Evolutionary conservation across 2,797 vertebrate species (phyloP), one percentile per base, ranked within the genome.

Genomic region (Stomatorhinus walkeri): DNA sequence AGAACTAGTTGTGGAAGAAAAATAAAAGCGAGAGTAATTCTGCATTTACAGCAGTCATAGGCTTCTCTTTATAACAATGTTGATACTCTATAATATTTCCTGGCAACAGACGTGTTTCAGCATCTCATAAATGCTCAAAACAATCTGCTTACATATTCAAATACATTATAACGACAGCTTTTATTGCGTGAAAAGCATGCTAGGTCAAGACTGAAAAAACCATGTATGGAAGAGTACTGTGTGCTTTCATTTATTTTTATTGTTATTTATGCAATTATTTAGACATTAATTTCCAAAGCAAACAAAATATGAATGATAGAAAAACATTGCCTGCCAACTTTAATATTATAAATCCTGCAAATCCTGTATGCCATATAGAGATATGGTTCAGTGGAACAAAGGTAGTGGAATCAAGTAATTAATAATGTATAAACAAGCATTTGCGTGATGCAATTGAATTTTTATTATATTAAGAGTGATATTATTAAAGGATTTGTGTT

Each of bases 101-200:
- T 88, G 46, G 76, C 76, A 81, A 81, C 76, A n/a, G 16, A 19
- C 16, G 16, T 81, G 76, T 46, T 81, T 81, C 40, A 40, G 76
- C 76, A 81, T 81, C 76, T 81, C 76, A 81, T 72, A 72, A 46
- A 81, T 46, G 6, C 19, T n/a, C 36, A 46, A 81, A 43, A 9
- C 40, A 81, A 81, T 81, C 36, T 81, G 40, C 76, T 81, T 46
- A 81, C 36, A 81, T 43, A 81, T 81, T 81, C 76, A 81, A 40
- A 81, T 19, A 46, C 8, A 19, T 46, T 81, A 46, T 19, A 46
- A n/a, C 22, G 19, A 81, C 40, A 81, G 36, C 40, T 46, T 81
- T 81, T 46, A 81, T 9, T 46, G 76, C 2, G 6, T n/a, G 76
- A 46, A 81, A 81, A 46, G 36, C 72, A 40, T n/a, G 72, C 40